Evolutionary conservation across 2,113 vertebrate species (phyloP).

Genomic region (Pygoscelis adeliae): DNA sequence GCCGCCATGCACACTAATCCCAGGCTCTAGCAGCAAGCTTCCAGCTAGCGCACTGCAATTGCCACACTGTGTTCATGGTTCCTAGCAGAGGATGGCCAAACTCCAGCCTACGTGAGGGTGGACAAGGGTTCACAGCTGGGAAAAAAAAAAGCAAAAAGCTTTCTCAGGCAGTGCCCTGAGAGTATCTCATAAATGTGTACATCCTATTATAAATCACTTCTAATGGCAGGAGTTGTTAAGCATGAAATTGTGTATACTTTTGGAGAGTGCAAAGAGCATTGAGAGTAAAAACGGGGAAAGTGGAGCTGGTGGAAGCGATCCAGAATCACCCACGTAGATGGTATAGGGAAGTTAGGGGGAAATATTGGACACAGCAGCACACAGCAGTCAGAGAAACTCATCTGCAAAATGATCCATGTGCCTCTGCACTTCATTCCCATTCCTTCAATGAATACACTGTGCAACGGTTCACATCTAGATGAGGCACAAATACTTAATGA

Average conservation of each 20-base stretch:
- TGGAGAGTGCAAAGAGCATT: neutral
- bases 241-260: neutral
- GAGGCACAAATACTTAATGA: constrained; percentile 14
- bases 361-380: neutral
- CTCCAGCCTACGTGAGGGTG: neutral
- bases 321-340: neutral
- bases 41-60: accelerated
- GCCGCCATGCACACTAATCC: accelerated
- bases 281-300: neutral
- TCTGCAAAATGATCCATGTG: neutral
- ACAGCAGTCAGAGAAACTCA: neutral
- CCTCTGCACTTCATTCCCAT: neutral
- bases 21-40: neutral
- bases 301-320: neutral
- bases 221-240: neutral
- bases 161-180: neutral
- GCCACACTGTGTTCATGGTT: accelerated
- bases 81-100: neutral
- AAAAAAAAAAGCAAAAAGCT: neutral
- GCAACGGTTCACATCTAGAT: neutral
- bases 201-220: neutral
- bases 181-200: neutral
- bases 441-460: neutral
- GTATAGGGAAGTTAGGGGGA: neutral
- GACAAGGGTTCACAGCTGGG: neutral